Evolutionary conservation across 2,113 vertebrate genomes (phyloP).

Genomic region (Onychostruthus taczanowskii): DNA sequence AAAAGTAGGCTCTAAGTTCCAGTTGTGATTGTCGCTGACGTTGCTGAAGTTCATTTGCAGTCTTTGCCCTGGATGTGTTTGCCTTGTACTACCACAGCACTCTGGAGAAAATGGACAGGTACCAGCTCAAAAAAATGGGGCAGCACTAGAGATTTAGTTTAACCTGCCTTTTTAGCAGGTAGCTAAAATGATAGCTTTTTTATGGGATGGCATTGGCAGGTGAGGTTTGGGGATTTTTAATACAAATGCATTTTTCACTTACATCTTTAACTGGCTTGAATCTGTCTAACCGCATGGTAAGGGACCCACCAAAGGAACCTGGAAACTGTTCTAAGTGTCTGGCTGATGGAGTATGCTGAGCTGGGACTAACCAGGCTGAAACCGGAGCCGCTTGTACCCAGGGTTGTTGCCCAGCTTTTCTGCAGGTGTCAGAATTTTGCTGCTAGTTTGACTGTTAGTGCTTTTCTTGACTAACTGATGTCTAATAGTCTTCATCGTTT

Average conservation of each 20-base stretch:
- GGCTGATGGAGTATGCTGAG: not conserved
- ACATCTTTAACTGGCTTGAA: not conserved
- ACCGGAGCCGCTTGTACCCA: not conserved
- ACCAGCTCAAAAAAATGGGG: not conserved
- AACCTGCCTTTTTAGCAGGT: not conserved
- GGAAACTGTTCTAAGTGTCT: not conserved
- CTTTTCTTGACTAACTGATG: not conserved
- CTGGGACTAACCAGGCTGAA: not conserved
- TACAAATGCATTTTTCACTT: not conserved
- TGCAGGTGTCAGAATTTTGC: not conserved
- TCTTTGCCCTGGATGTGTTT: fast-evolving
- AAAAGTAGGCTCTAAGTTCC: not conserved
- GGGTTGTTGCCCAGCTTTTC: not conserved
- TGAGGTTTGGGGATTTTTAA: not conserved
- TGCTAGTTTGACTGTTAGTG: not conserved
- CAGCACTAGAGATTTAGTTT: not conserved
- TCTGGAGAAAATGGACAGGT: not conserved
- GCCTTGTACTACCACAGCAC: too few relatives aligned
- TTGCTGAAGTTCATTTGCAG: not conserved
- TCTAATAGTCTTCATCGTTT: not conserved
- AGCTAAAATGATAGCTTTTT: not conserved
- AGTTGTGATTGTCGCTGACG: not conserved
- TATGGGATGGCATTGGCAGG: not conserved
- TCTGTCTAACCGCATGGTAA: not conserved
- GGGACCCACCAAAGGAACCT: not conserved